phyloP scores from a whole-genome alignment of 2,113 vertebrate genomes.

The Labeo rohita region DNA sequence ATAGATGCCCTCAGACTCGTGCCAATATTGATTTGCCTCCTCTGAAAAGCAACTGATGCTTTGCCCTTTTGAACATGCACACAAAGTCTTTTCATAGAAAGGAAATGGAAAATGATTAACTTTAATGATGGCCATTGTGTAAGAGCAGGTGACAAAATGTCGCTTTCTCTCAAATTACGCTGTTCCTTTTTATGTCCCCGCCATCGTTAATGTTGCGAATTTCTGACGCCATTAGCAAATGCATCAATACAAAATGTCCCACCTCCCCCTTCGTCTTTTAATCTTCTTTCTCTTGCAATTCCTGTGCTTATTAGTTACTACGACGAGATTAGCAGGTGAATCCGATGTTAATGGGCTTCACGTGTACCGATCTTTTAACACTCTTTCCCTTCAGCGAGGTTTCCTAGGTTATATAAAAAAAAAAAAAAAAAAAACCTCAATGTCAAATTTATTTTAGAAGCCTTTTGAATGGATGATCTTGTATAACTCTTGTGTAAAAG shows the following conservation, averaged over 20 bases:
- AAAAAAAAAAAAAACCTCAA: background rate
- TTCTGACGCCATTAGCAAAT: conserved; percentile 20
- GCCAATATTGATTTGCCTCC: conserved; percentile 1
- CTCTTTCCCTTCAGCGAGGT: background rate
- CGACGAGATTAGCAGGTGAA: background rate
- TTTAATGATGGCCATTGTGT: conserved; percentile 13
- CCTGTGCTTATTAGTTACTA: background rate
- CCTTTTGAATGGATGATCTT: background rate
- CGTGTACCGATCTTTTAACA: background rate
- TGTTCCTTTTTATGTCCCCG: background rate
- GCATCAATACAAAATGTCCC: background rate
- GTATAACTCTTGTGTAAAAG: background rate
- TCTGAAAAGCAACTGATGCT: background rate
- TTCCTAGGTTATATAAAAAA: background rate
- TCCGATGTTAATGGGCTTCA: background rate
- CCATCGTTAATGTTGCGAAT: background rate
- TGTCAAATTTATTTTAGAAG: background rate
- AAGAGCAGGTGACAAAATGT: conserved; percentile 17
- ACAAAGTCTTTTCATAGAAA: background rate
- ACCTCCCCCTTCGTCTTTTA: background rate
- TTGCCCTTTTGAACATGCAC: background rate
- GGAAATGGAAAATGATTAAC: conserved; percentile 31
- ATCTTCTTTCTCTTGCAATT: background rate
- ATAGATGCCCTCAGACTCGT: background rate
- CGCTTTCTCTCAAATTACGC: background rate